Evolutionary conservation across 2,888 invertebrate species (phyloP), one percentile per base, ranked within the genome.

Genomic region (Eilema griseolum): DNA sequence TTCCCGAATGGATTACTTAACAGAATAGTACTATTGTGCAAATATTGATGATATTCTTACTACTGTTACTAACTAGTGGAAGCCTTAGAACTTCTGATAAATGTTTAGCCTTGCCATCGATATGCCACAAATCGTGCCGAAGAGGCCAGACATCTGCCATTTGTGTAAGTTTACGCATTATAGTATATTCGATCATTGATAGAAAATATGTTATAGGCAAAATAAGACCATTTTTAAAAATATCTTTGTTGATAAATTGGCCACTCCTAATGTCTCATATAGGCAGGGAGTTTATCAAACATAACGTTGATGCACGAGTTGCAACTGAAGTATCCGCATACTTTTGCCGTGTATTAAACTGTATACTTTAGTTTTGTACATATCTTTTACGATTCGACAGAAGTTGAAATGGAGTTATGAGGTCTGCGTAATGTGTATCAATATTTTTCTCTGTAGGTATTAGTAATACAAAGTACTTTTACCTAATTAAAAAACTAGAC

Each of bases 71-170:
- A 14, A 26, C 10, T 37, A 23, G 2, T 24, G 16, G 61, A 71
- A 63, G 46, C 63, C 67, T 31, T 63, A 67, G 26, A 57, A 66
- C 33, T 57, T 61, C 46, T 28, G 33, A 67, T 62, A 66, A 46
- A n/a, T 31, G 46, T 14, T 63, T 63, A 63, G 63, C 70, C 66
- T 70, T 70, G 70, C 62, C 46, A 60, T 62, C 26, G 31, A 71
- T 60, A 67, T 65, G 16, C 26, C 37, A 24, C 59, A 59, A 62
- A 57, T 46, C 41, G 26, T 23, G n/a, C 61, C 24, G n/a, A 65
- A 61, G 28, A 62, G 61, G 37, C 62, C 69, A 64, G 28, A 59
- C 69, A 57, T 59, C 37, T 62, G 37, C 56, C 37, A 20, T 23
- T 67, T 16, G 12, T 62, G 8, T 52, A 11, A 37, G 63, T 37